Base-by-base conservation (phyloP, 2,113 vertebrate species). In the Lophochroa leadbeateri region DNA sequence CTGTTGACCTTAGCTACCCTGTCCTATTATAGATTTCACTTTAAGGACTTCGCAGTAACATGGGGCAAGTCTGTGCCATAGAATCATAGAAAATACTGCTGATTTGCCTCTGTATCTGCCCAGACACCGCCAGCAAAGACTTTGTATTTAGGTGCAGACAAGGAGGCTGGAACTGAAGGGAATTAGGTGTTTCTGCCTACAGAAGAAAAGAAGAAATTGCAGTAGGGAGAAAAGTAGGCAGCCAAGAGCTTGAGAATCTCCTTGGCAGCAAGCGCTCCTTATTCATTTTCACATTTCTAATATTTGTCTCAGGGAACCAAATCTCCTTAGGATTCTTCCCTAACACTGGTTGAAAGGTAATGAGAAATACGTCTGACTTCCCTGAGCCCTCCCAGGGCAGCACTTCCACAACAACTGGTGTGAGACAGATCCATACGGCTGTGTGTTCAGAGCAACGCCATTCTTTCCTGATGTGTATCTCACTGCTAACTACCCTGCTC, bases 111-210 rank as follows among this genome's bases (percentile, higher is more conserved):
- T 60, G 24, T 43, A 53, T 39, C 23, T 77, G 25, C 4, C 13
- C 8, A 6, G 3, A 7, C 3, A 2, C 6, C 7, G 8, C 11
- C 37, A 58, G 4, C 13, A 35, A 76, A 71, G 37, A 6, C 15
- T 77, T 31, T 47, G 47, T 43, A 29, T 53, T 20, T 39, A 37
- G 12, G 15, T 58, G 31, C 17, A 74, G 44, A 47, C 43, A 78
- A 64, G 23, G 11, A 64, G 43, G 17, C 12, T 27, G n/a, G 31
- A 86, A 41, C 27, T 49, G 39, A 75, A 74, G 31, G 27, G 14
- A 65, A 41, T 0, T 31, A 35, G n/a, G 35, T 7, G 28, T 44
- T 88, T 82, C 49, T 78, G 27, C 43, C 18, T 78, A 20, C 1
- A 20, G 19, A 74, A 72, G 53, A 47, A 63, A 41, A 52, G 7